Base-by-base conservation (phyloP, 2,888 invertebrate species). In the Acanthococcus lagerstroemiae region DNA sequence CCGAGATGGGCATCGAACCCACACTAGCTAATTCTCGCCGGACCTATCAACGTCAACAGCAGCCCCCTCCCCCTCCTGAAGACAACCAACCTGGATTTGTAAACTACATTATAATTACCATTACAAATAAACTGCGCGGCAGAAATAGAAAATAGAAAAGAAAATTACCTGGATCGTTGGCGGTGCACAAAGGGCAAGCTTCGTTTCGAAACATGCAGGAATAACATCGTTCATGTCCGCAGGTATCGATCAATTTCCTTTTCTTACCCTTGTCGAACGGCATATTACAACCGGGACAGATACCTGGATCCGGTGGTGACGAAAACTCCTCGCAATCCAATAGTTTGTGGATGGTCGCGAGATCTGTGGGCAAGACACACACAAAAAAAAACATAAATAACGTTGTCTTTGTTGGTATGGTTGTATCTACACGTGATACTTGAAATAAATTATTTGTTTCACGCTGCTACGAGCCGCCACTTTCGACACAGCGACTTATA, bases 241-340 rank as follows among this genome's bases (percentile, higher is more conserved):
- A 95, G 69, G 90, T 87, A 80, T 95, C 95, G 76, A 94, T 93
- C 74, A 95, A 82, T 77, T 90, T 88, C 78, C 95, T 85, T 79
- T 94, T 93, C 80, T 94, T 95, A 78, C 94, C 94, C 79, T 93
- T 92, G 79, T 95, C 94, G 80, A 93, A 95, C 72, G 93, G 92
- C 86, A 92, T 90, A 78, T 86, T 87, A 80, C 90, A 90, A 77
- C 88, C 88, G 70, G 90, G 90, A 78, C 90, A 90, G 68, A 74
- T 75, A 69, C 81, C 82, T 30, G 54, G 61, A 61, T 61, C 61
- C 17, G 58, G 58, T 17, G 56, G 56, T 22, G 45, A 45, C 52
- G 61, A 24, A 27, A 30, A 61, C 19, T 61, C 61, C 48, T 66
- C 56, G 56, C 50, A 55, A 22, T 66, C 66, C 48, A 66, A 50